A percentile compares a stretch with the other conserved stretches of the same genome.
These are phyloP conservation scores for Troides helena DNA, from an alignment of 2,888 invertebrate genomes.

Conservation along the genomic window DNA sequence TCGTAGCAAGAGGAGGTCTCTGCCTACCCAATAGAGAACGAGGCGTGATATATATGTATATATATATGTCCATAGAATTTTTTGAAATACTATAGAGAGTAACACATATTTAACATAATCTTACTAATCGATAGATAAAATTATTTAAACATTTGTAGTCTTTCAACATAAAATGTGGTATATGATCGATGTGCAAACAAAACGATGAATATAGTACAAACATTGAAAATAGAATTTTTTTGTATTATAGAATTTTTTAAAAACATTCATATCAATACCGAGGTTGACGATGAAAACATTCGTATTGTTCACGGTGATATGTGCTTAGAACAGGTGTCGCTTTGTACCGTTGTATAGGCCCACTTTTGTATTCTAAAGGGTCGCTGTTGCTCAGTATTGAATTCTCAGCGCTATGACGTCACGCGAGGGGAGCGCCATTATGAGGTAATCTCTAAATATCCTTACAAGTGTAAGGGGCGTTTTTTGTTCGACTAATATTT, in stretches of 20 bases:
- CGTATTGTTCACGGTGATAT: slow-evolving; percentile 10
- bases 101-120: too few relatives aligned
- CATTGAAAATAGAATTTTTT: background rate
- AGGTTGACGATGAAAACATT: slow-evolving; percentile 20
- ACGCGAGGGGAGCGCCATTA: slow-evolving; percentile 45
- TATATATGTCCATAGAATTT: too few relatives aligned
- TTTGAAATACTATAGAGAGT: too few relatives aligned
- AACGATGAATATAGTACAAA: background rate
- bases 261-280: slow-evolving; percentile 7
- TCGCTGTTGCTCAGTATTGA: slow-evolving; percentile 47
- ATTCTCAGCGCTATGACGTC: slow-evolving; percentile 56
- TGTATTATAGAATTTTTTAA: background rate
- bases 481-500: slow-evolving; percentile 25
- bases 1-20: too few relatives aligned
- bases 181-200: too few relatives aligned
- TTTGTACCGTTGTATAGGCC: slow-evolving; percentile 46
- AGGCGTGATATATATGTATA: too few relatives aligned
- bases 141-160: too few relatives aligned
- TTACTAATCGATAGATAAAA: too few relatives aligned
- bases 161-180: too few relatives aligned
- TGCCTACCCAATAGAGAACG: too few relatives aligned
- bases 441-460: slow-evolving; percentile 62
- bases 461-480: slow-evolving; percentile 43
- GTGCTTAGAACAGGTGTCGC: slow-evolving; percentile 35
- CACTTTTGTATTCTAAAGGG: slow-evolving; percentile 50